Conservation (phyloP, 2,888 invertebrate genomes). For the Ectobius pallidus region DNA sequence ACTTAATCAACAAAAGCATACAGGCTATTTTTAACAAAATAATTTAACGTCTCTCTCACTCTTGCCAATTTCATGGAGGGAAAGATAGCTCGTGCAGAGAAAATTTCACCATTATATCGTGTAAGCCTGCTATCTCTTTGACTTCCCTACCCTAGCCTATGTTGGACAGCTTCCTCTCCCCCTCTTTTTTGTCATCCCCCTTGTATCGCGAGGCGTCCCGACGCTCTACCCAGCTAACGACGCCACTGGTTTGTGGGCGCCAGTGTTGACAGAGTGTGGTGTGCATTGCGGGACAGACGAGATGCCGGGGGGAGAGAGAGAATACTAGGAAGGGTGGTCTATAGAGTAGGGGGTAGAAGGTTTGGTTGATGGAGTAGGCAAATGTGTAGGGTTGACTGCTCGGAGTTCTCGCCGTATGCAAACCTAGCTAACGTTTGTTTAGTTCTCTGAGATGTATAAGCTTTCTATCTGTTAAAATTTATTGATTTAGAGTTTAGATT, state of each 20-base stretch:
- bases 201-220: conserved; percentile 25
- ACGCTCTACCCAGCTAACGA: conserved; percentile 32
- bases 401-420: neutral
- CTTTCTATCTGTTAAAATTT: too few relatives aligned
- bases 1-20: conserved; percentile 6
- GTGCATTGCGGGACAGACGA: conserved; percentile 30
- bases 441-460: too few relatives aligned
- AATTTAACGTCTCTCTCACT: neutral
- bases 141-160: conserved; percentile 5
- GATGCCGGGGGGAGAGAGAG: conserved; percentile 24
- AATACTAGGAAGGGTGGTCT: conserved; percentile 11
- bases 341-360: neutral
- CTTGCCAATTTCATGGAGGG: too few relatives aligned
- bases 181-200: conserved; percentile 5
- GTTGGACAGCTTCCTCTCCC: neutral
- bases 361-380: conserved; percentile 26
- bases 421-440: neutral
- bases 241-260: conserved; percentile 38
- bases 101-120: conserved; percentile 10
- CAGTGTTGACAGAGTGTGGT: conserved; percentile 38
- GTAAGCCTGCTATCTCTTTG: conserved; percentile 18
- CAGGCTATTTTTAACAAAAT: neutral
- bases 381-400: neutral
- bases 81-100: neutral
- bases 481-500: too few relatives aligned